Evolutionary conservation across 2,113 vertebrate species (phyloP).

Genomic region (Sorex araneus): DNA sequence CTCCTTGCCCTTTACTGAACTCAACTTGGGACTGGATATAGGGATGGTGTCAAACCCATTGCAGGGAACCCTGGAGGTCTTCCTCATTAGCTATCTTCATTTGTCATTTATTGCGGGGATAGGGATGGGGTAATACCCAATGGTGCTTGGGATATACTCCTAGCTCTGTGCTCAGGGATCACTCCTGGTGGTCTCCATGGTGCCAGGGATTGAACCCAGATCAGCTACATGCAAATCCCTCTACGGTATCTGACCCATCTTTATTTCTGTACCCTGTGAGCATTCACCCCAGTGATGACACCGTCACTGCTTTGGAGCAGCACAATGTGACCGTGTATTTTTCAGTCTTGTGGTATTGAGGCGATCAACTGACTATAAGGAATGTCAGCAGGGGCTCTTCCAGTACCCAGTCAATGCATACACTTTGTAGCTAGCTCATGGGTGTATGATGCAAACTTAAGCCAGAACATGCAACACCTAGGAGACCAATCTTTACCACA

Average conservation of each 20-base stretch:
- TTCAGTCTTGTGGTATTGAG: slow-evolving; percentile 4
- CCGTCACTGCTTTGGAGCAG: slow-evolving; percentile 21
- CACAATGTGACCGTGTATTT: neutral
- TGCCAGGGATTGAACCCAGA: too few species aligned
- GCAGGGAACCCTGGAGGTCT: neutral
- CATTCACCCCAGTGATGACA: neutral
- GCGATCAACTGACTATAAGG: neutral
- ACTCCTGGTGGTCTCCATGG: too few species aligned
- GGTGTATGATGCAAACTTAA: neutral
- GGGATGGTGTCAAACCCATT: neutral
- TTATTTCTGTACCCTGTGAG: neutral
- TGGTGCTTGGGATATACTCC: too few species aligned
- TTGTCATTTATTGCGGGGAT: neutral
- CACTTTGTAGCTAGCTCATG: neutral
- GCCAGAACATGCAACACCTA: neutral
- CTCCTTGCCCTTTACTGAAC: neutral
- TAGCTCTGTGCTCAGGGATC: too few species aligned
- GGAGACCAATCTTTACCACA: neutral
- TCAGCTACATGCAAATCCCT: too few species aligned
- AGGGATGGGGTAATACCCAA: too few species aligned
- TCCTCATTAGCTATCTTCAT: neutral
- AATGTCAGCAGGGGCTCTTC: neutral
- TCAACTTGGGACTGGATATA: neutral
- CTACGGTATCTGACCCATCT: too few species aligned
- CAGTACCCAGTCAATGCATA: neutral